Evolutionary conservation across 2,797 vertebrate genomes (phyloP), one percentile per base, ranked within the genome.

Genomic region (Tympanoctomys barrerae): DNA sequence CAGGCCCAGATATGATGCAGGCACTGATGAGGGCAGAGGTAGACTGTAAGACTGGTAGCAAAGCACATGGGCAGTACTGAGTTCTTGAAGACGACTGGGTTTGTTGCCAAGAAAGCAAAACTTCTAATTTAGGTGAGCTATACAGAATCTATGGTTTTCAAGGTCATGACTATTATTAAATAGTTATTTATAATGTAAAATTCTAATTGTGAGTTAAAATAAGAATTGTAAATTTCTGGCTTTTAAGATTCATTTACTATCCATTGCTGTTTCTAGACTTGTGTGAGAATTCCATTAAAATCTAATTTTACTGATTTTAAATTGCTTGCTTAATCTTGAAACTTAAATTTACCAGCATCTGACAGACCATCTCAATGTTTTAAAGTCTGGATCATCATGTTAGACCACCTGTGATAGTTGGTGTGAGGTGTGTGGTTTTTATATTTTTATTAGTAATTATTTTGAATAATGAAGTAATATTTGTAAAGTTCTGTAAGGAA

Each of bases 81-180:
- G 28, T 94, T 96, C 95, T 97, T 96, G 94, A 68, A 90, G 90
- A 90, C 3, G 95, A 89, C 19, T 96, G 96, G 96, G 95, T 97
- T 96, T 97, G 94, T 96, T 97, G 98, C 96, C 96, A 97, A 93
- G 95, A 84, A 96, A 95, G 91, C 97, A 91, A 90, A 85, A 90
- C 89, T 96, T 92, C 93, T 97, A 39, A 4, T 95, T 88, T 93
- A 94, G 95, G 95, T 97, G 95, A 97, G 94, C 89, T 80, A 46
- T 92, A 93, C 97, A 90, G 68, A 96, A 71, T 90, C 89, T 77
- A 9, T 94, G 94, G 87, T 95, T 93, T 94, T 68, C 94, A 96
- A 96, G 91, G 89, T 96, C 89, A 3, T 88, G 85, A 9, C 92
- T 75, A 54, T 18, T 95, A 81, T 10, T 94, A 70, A 92, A 92